A percentile compares a stretch with the other conserved stretches of the same genome.
phyloP scores from a whole-genome alignment of 2,113 vertebrate species.

The Toxotes jaculatrix region DNA sequence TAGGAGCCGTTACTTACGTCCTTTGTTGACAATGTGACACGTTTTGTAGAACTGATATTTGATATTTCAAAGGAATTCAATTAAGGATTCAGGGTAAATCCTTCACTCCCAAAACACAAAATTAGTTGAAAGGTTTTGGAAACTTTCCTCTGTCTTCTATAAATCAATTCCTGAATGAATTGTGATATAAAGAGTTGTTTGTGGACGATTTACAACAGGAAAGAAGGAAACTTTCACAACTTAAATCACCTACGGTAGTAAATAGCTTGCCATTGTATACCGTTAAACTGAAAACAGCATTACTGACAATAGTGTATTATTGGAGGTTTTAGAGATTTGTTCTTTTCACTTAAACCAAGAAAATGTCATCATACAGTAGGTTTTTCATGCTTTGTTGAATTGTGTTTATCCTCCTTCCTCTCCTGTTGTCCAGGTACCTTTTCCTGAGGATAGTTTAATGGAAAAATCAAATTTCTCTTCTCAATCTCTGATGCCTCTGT shows the following conservation, averaged over 20 bases:
- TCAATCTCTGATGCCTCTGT: slow-evolving; percentile 21
- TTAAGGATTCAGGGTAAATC: neutral
- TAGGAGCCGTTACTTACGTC: neutral
- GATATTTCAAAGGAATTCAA: neutral
- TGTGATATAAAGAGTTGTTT: neutral
- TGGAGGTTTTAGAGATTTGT: slow-evolving; percentile 10
- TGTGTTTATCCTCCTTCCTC: slow-evolving; percentile 15
- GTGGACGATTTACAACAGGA: neutral
- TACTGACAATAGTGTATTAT: slow-evolving; percentile 36
- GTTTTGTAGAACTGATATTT: neutral
- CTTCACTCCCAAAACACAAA: neutral
- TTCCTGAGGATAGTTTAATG: neutral
- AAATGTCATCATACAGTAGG: slow-evolving; percentile 32
- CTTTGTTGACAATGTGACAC: neutral
- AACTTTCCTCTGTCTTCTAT: neutral
- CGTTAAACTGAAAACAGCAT: slow-evolving; percentile 30
- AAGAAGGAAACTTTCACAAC: neutral
- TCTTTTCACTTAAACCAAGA: slow-evolving; percentile 36
- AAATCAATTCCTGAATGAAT: neutral
- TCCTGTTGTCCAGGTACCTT: neutral
- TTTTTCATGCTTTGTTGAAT: slow-evolving; percentile 35
- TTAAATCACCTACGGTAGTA: slow-evolving; percentile 15
- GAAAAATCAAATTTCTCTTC: neutral
- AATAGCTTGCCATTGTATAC: neutral
- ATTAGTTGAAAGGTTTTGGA: neutral